These are phyloP conservation scores for Habropoda laboriosa DNA, from an alignment of 1,140 invertebrate species.

Conservation along the genomic window DNA sequence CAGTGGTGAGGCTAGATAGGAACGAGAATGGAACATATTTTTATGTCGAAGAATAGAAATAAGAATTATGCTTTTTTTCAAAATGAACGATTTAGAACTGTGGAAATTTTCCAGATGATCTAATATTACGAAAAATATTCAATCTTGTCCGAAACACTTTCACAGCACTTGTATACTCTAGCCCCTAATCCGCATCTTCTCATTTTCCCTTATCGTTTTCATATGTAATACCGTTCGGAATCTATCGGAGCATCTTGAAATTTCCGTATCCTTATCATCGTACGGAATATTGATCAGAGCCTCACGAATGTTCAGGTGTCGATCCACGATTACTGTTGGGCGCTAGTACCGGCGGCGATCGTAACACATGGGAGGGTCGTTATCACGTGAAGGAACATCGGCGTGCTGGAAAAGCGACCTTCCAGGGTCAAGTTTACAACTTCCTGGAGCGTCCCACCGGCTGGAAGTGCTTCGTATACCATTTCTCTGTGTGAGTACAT, in stretches of 20 bases:
- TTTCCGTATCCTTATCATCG: background rate
- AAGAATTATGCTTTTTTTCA: too few species aligned
- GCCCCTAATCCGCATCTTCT: background rate
- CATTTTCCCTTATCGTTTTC: background rate
- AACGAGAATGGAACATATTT: too few species aligned
- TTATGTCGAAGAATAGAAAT: too few species aligned
- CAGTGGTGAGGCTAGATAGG: too few species aligned
- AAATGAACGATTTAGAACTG: too few species aligned
- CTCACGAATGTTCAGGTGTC: constrained; percentile 64
- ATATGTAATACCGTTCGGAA: too few species aligned
- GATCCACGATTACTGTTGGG: constrained; percentile 73
- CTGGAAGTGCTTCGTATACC: constrained; percentile 93
- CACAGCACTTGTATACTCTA: background rate
- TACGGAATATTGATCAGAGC: background rate
- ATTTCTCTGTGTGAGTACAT: constrained; percentile 87
- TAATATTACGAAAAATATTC: too few species aligned
- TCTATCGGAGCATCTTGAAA: background rate
- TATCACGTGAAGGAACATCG: constrained; percentile 84
- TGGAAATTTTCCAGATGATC: too few species aligned
- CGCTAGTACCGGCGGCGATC: constrained; percentile 68
- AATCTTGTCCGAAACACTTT: background rate
- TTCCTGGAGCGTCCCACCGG: constrained; percentile 92
- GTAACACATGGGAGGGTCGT: constrained; percentile 78
- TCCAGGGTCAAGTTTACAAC: constrained; percentile 90
- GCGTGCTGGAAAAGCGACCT: constrained; percentile 84